Conservation (phyloP, 2,888 invertebrate genomes). For the Phaedon cochleariae region DNA sequence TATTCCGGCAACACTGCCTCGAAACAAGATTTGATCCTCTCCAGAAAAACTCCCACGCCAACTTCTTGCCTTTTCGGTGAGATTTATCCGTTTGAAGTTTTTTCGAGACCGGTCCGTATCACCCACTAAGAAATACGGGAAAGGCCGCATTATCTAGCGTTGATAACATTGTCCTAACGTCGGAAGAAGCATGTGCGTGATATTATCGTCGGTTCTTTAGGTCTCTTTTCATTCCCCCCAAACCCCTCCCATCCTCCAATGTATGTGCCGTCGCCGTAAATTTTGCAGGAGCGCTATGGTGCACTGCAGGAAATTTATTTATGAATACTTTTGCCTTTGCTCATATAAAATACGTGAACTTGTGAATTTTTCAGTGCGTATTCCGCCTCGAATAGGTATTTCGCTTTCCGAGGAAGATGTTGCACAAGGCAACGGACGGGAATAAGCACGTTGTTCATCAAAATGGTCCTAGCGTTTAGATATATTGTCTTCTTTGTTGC, state of each 20-base stretch:
- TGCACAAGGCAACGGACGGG: background rate
- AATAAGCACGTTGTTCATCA: background rate
- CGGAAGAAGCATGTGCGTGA: background rate
- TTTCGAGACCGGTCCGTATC: background rate
- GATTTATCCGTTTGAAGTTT: background rate
- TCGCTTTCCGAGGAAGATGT: background rate
- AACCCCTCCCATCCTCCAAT: background rate
- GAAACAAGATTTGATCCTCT: background rate
- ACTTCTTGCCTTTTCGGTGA: background rate
- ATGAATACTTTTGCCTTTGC: conserved; percentile 59
- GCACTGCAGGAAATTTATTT: conserved; percentile 62
- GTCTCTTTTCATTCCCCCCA: background rate
- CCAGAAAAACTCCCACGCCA: background rate
- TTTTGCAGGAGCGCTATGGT: conserved; percentile 54
- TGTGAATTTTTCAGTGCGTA: conserved; percentile 51
- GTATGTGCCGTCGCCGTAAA: conserved; percentile 51
- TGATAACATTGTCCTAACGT: conserved; percentile 1
- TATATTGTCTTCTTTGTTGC: background rate
- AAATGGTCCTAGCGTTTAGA: background rate
- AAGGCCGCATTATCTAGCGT: background rate
- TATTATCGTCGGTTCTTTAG: background rate
- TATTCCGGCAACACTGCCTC: background rate
- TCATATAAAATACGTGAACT: conserved; percentile 58
- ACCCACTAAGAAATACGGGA: background rate
- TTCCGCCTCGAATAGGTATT: background rate